Evolutionary conservation across 2,113 vertebrate genomes (phyloP).

Genomic region (Leptobrachium ailaonicum): DNA sequence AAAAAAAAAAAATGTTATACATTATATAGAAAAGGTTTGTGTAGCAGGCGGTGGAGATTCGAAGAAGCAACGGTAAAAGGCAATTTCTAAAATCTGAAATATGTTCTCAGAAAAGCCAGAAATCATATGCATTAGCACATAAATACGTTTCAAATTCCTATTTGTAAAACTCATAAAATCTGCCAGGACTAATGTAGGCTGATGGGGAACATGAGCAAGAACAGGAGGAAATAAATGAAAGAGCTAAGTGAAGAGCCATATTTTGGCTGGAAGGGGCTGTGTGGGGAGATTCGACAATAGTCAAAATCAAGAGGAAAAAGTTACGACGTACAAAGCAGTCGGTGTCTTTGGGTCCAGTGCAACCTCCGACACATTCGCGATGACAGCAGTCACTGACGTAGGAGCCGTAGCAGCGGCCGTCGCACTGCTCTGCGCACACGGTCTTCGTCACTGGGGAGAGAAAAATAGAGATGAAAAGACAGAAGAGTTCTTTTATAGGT

Average conservation of each 20-base stretch:
- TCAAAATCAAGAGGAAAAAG: neutral
- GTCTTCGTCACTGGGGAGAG: constrained; percentile 82
- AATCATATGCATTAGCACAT: constrained; percentile 55
- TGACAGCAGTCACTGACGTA: constrained; percentile 97
- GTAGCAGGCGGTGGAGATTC: constrained; percentile 40
- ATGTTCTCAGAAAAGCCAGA: constrained; percentile 56
- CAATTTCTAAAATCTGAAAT: constrained; percentile 57
- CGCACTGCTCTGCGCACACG: constrained; percentile 94
- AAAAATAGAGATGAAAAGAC: constrained; percentile 1
- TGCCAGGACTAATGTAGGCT: constrained; percentile 54
- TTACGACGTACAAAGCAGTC: constrained; percentile 89
- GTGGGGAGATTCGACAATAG: too few relatives aligned
- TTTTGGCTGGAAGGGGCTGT: constrained; percentile 14
- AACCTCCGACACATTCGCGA: constrained; percentile 92
- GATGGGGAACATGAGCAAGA: constrained; percentile 51
- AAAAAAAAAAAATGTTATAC: neutral
- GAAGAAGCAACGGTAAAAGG: constrained; percentile 15
- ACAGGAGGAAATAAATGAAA: constrained; percentile 52
- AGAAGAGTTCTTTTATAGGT: too few relatives aligned
- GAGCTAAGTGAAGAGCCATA: constrained; percentile 39
- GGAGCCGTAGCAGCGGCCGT: constrained; percentile 91
- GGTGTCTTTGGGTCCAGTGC: constrained; percentile 91
- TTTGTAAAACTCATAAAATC: constrained; percentile 58
- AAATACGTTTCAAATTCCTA: constrained; percentile 52
- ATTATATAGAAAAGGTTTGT: constrained; percentile 4